Conservation (phyloP, 2,113 vertebrate species). For the Trachemys scripta region DNA sequence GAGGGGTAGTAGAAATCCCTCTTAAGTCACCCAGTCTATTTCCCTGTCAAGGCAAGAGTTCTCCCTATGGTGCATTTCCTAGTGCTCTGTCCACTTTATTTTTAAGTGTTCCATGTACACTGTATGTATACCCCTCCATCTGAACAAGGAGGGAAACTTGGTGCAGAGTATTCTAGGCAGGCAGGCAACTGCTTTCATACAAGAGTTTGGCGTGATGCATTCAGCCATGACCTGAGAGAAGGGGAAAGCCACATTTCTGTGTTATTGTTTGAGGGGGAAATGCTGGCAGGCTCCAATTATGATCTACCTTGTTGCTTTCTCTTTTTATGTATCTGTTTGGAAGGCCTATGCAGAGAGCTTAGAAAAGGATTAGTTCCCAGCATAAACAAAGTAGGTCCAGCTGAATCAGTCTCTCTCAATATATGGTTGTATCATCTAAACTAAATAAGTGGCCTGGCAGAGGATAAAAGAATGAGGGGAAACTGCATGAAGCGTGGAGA, state of each 20-base stretch:
- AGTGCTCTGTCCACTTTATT: not conserved
- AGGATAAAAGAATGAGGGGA: not conserved
- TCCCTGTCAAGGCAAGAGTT: not conserved
- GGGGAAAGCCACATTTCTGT: not conserved
- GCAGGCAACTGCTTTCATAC: not conserved
- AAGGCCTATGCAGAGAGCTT: not conserved
- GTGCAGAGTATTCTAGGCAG: not conserved
- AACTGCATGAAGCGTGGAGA: accelerated
- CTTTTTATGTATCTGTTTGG: slow-evolving; percentile 34
- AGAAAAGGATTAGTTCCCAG: slow-evolving; percentile 8
- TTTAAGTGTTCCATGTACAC: not conserved
- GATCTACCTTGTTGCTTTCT: not conserved
- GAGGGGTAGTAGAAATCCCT: not conserved
- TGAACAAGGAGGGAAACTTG: not conserved
- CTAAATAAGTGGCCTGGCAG: not conserved
- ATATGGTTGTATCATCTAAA: too few relatives aligned
- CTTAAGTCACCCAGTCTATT: not conserved
- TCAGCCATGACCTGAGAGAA: not conserved
- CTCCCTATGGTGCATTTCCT: accelerated
- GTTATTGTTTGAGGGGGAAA: not conserved
- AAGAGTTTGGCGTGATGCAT: not conserved
- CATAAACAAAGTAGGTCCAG: not conserved
- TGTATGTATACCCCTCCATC: not conserved
- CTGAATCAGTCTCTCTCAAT: not conserved
- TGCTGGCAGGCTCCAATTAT: not conserved